Percentiles rank a stretch among this genome's conserved stretches.
These are phyloP conservation scores for Peromyscus aztecus DNA, from an alignment of 2,797 vertebrate species.

Conservation along the genomic window DNA sequence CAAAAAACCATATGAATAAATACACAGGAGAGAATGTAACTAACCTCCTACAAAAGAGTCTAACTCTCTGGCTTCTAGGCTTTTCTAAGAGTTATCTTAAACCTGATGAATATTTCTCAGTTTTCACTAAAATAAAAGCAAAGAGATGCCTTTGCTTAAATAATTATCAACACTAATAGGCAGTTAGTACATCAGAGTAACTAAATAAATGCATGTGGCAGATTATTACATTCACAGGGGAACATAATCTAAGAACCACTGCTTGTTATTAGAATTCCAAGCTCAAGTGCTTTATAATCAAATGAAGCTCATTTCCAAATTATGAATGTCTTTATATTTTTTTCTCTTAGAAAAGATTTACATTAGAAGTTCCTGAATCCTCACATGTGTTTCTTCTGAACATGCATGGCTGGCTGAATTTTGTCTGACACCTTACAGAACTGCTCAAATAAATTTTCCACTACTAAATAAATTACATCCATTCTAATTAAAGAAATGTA, in stretches of 20 bases:
- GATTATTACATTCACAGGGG: not conserved
- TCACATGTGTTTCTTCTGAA: conserved; percentile 77
- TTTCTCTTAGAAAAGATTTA: conserved; percentile 50
- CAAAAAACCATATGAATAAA: not conserved
- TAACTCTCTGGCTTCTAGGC: not conserved
- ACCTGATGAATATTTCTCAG: not conserved
- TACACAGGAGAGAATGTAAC: accelerated
- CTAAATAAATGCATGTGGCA: not conserved
- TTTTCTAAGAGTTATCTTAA: not conserved
- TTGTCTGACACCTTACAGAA: conserved; percentile 83
- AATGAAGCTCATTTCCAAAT: conserved; percentile 60
- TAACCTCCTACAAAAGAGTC: not conserved
- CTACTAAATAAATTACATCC: conserved; percentile 83
- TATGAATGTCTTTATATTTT: not conserved
- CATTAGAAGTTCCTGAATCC: conserved; percentile 75
- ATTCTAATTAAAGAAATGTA: conserved; percentile 85
- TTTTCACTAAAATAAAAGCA: not conserved
- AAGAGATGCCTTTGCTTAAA: not conserved
- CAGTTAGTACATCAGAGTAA: not conserved
- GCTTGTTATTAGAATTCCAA: conserved; percentile 58
- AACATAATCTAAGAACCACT: conserved; percentile 55
- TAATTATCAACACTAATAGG: not conserved
- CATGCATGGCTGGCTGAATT: conserved; percentile 81
- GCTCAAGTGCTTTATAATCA: conserved; percentile 59
- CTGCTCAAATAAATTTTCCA: conserved; percentile 82